Evolutionary conservation across 2,888 invertebrate species (phyloP), one percentile per base, ranked within the genome.

Genomic region (Scelioninae gen. 2): DNA sequence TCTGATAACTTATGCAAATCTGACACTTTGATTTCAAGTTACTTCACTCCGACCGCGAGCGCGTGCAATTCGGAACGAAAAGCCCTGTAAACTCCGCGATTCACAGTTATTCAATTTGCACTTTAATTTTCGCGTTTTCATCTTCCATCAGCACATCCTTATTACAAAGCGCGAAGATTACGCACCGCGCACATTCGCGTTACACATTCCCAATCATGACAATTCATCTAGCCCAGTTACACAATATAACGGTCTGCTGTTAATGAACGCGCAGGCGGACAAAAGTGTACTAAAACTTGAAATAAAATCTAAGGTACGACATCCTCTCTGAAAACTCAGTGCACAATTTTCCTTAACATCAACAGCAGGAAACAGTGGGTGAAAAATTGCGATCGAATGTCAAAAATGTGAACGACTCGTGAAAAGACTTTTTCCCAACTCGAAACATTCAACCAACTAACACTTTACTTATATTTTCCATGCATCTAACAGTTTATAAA

Each of bases 31-130:
- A 22, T 11, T 60, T 58, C 25, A 19, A 43, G n/a, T 55, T 57
- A 35, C 37, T 22, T 39, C 37, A 53, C 10, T 52, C 7, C 4
- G 16, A 16, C 39, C 5, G 43, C 22, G 5, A 43, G n/a, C 22
- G 11, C 10, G 18, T 18, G n/a, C 22, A 9, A 43, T 4, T 18
- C 46, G 10, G 45, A 46, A 13, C 33, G 16, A 41, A 61, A 19
- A 15, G 0, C 5, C 0, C 33, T 35, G 37, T 22, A 60, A 46
- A 60, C 46, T 7, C 11, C 13, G 16, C 25, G 13, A 63, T 70
- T 13, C 70, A 70, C 70, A 70, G 70, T 70, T 70, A 70, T 70
- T 63, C 70, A 63, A 70, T 63, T 70, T 70, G 35, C 63, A 70
- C 69, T 68, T 60, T 39, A 55, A 69, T 69, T 55, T 61, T 55